Percentiles rank a stretch among this genome's conserved stretches.
Conservation (phyloP, 2,888 invertebrate genomes). For the Standfussiana lucernea region DNA sequence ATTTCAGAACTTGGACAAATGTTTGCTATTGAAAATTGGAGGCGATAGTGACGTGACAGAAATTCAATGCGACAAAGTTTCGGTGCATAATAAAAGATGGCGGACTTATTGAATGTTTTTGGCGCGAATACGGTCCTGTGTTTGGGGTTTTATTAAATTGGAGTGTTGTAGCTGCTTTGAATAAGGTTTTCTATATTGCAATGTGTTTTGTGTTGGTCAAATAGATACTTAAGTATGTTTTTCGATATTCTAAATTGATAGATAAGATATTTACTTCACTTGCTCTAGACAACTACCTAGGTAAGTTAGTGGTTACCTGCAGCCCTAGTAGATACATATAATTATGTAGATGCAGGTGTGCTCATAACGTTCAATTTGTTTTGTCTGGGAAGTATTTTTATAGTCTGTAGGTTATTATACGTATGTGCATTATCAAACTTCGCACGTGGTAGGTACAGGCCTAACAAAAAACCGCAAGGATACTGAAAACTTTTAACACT, state of each 20-base stretch:
- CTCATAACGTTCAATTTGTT: neutral
- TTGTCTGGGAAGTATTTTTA: neutral
- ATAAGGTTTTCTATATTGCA: neutral
- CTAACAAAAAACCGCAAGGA: neutral
- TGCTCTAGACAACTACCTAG: neutral
- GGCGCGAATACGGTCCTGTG: constrained; percentile 46
- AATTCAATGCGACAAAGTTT: constrained; percentile 82
- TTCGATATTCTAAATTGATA: too few relatives aligned
- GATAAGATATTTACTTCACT: neutral
- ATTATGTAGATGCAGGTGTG: neutral
- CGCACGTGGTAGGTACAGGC: neutral
- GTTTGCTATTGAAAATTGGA: constrained; percentile 90
- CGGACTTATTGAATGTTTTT: constrained; percentile 73
- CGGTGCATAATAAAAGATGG: constrained; percentile 79
- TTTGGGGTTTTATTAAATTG: constrained; percentile 40
- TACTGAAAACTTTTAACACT: constrained; percentile 21
- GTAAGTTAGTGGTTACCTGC: neutral
- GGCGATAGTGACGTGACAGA: constrained; percentile 86
- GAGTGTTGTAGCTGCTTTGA: constrained; percentile 7
- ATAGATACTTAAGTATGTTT: neutral
- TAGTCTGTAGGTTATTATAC: neutral
- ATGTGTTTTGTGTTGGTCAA: constrained; percentile 1
- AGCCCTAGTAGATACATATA: too few relatives aligned
- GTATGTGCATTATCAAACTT: neutral
- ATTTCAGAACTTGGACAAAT: constrained; percentile 88